A percentile compares a stretch with the other conserved stretches of the same genome.
phyloP scores from a whole-genome alignment of 2,797 vertebrate genomes.

The Ctenopoma multispine region DNA sequence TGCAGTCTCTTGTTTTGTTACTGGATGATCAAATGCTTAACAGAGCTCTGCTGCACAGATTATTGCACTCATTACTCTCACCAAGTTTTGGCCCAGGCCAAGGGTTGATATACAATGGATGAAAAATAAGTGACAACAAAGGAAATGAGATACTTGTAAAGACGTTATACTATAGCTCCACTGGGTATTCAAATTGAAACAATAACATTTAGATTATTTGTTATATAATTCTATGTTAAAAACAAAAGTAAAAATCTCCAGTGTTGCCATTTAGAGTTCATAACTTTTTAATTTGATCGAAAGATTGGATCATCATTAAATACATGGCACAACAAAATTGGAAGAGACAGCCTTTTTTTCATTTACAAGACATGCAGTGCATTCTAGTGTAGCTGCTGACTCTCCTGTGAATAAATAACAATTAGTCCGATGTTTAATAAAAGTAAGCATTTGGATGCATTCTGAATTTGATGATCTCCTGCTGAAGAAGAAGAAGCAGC shows the following conservation, averaged over 20 bases:
- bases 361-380: neutral
- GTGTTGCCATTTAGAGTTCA: neutral
- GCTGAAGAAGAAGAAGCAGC: neutral
- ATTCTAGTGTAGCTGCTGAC: constrained; percentile 19
- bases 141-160: neutral
- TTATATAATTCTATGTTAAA: neutral
- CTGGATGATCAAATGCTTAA: constrained; percentile 28
- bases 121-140: neutral
- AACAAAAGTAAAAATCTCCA: neutral
- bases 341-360: neutral
- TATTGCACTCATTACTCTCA: neutral
- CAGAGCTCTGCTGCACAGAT: constrained; percentile 18
- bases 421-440: constrained; percentile 12
- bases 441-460: neutral
- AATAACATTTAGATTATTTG: no score
- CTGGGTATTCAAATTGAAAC: neutral
- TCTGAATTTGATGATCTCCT: constrained; percentile 10
- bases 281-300: neutral
- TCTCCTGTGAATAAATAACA: constrained; percentile 5
- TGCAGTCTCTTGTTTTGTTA: constrained; percentile 29
- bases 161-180: neutral
- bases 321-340: neutral
- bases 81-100: neutral
- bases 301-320: neutral
- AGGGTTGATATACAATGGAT: neutral